Evolutionary conservation across 2,888 invertebrate genomes (phyloP).

Genomic region (Horisme vitalbata): DNA sequence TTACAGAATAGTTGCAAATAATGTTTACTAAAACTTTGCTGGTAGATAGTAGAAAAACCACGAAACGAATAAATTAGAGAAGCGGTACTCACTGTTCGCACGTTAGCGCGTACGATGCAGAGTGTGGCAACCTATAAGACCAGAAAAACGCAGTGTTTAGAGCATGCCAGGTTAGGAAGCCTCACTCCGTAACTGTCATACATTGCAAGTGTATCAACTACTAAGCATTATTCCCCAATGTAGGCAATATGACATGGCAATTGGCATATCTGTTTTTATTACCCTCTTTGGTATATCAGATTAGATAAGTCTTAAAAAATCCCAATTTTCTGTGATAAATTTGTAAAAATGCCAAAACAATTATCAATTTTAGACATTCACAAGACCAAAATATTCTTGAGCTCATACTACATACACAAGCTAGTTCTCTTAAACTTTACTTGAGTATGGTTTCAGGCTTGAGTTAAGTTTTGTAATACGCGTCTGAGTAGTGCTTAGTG

Average conservation of each 20-base stretch:
- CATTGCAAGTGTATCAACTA: constrained; percentile 23
- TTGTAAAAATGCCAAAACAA: too few species aligned
- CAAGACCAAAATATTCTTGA: too few species aligned
- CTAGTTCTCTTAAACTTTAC: too few species aligned
- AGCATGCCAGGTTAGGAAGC: constrained; percentile 81
- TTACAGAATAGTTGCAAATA: too few species aligned
- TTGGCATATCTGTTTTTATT: constrained; percentile 10
- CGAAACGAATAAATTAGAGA: constrained; percentile 49
- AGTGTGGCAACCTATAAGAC: constrained; percentile 83
- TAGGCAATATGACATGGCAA: constrained; percentile 7
- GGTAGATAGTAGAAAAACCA: constrained; percentile 42
- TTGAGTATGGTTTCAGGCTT: too few species aligned
- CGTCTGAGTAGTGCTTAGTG: not conserved
- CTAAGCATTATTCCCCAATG: constrained; percentile 20
- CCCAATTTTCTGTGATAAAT: too few species aligned
- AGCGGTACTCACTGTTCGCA: constrained; percentile 86
- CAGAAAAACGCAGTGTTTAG: constrained; percentile 78
- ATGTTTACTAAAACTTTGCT: too few species aligned
- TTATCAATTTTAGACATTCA: too few species aligned
- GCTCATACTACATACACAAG: too few species aligned
- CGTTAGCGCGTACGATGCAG: constrained; percentile 84
- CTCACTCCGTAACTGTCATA: constrained; percentile 44
- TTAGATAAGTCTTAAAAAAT: too few species aligned
- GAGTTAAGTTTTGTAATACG: too few species aligned
- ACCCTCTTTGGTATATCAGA: constrained; percentile 2